Base-by-base conservation (phyloP, 2,797 vertebrate species). In the Brachymystax lenok region DNA sequence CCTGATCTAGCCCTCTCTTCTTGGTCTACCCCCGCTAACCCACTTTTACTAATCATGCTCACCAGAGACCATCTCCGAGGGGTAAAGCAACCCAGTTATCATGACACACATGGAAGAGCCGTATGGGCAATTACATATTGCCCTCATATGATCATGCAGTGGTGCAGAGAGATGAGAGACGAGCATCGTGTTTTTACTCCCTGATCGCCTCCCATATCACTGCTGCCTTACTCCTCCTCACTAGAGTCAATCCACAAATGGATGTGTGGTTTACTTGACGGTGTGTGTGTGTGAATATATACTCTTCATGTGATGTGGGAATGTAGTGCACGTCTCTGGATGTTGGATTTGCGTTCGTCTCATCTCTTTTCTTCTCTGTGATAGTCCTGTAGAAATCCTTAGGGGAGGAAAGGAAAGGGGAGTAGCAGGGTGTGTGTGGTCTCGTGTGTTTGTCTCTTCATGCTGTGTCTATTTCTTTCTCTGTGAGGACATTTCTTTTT, bases 331-430 rank as follows among this genome's bases (percentile, higher is more conserved):
- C 61, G 10, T 56, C 61, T 61, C 27, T 64, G 64, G 50, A 63
- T 59, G 14, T 19, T 68, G 21, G n/a, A 19, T 73, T 40, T 78
- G 64, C 64, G 30, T 78, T 69, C 12, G 54, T 54, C 19, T 33
- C 51, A 67, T 59, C 63, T 17, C 75, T 19, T 40, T 52, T 71
- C 19, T 50, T 8, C 8, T n/a, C 30, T 19, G 52, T 7, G 24
- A 17, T 17, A 63, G 69, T 59, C 56, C 12, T 24, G 17, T 4
- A 24, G 10, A 46, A 35, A 30, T 16, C 16, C 30, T 17, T 33
- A 27, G 51, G 35, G 68, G 28, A 54, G 28, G 33, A 24, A n/a
- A n/a, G 66, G 33, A 6, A 6, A 3, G 35, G 54, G 33, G 56
- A 14, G 21, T 0, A 4, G 59, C 67, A 59, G 46, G 3, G 12